A percentile compares a stretch with the other conserved stretches of the same genome.
Conservation (phyloP, 2,113 vertebrate species). For the Neodontobutis hainanensis region DNA sequence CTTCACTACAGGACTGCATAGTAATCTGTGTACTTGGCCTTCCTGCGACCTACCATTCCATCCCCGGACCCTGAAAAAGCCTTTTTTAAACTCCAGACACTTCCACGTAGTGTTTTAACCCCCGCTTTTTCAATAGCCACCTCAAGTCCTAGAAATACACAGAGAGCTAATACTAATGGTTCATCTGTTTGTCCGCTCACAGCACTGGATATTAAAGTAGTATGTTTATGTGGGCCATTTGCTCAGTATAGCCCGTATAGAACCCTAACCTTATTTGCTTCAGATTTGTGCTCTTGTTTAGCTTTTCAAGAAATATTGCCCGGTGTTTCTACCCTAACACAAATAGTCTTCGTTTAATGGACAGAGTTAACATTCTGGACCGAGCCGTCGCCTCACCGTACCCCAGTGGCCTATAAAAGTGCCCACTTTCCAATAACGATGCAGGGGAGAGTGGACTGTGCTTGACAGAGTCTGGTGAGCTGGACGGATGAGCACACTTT, state of each 20-base stretch:
- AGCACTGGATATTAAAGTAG: neutral
- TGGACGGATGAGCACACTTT: conserved; percentile 43
- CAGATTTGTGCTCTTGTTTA: neutral
- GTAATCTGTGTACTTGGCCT: conserved; percentile 62
- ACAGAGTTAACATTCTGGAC: conserved; percentile 32
- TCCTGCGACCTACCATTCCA: conserved; percentile 41
- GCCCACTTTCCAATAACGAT: conserved; percentile 36
- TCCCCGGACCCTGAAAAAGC: conserved; percentile 33
- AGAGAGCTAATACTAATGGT: no score
- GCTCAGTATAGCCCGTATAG: no score
- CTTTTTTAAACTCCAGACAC: conserved; percentile 7
- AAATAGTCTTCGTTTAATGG: conserved; percentile 25
- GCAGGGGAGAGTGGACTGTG: conserved; percentile 23
- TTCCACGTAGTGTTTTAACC: conserved; percentile 22
- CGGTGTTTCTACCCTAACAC: conserved; percentile 22
- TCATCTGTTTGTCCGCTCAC: neutral
- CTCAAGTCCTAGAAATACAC: neutral
- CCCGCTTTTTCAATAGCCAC: conserved; percentile 8
- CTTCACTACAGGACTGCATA: conserved; percentile 48
- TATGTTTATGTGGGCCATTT: no score
- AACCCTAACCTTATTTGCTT: no score
- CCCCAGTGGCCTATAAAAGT: conserved; percentile 39
- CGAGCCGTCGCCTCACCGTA: conserved; percentile 25
- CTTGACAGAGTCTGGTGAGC: conserved; percentile 46
- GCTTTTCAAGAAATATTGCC: neutral